Evolutionary conservation across 2,888 invertebrate species (phyloP), one percentile per base, ranked within the genome.

Genomic region (Palloptera scutellata): DNA sequence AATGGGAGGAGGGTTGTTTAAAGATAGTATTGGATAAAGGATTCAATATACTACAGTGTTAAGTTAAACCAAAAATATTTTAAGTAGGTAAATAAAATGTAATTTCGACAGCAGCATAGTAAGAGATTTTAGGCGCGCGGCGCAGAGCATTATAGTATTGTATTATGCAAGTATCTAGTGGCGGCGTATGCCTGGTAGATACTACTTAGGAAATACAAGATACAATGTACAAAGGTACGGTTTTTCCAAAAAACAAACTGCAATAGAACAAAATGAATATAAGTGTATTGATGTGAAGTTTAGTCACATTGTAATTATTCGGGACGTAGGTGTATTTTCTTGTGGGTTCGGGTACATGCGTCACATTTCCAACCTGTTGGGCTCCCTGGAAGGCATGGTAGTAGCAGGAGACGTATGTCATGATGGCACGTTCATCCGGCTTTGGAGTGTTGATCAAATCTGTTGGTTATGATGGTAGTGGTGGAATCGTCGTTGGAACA

Each of bases 321-420:
- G 83, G 83, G 83, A 83, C 81, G 84, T 84, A 85, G 83, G 81
- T 83, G 83, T 84, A 85, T 83, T 81, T 79, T 84, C 84, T 81
- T 84, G 84, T 84, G 81, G 85, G 83, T 84, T 84, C 81, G 82
- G 84, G 85, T 82, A 83, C 84, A 83, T 84, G 83, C 82, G 83
- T 83, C 83, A 81, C 80, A 83, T 83, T 83, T 84, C 84, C 85
- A 85, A 96, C 97, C 96, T 97, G 96, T 89, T 96, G 96, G 86
- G 96, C 96, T 89, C 98, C 98, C 90, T 98, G 97, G 94, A 99
- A 99, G 87, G 99, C 98, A 89, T 99, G 99, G 90, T 99, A 99
- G 91, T 98, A 99, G 90, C 98, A 98, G 87, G 98, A 99, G 88
- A 99, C 98, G 88, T 99, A 99, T 84, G 99, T 98, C 99, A 99